These are phyloP conservation scores for Cheilosia grossa DNA, from an alignment of 2,888 invertebrate species.

Conservation along the genomic window DNA sequence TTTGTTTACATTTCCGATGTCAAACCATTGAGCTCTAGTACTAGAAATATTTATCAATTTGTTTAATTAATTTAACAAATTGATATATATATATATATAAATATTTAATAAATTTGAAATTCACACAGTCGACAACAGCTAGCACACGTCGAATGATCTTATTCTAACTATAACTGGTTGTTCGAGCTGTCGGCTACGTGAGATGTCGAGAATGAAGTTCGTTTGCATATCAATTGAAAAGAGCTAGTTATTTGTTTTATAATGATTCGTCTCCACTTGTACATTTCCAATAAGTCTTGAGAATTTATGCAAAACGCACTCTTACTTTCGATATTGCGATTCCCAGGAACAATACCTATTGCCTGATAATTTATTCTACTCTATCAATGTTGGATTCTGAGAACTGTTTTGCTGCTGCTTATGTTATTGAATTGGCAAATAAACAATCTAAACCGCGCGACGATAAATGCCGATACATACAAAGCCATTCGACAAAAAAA, in stretches of 20 bases:
- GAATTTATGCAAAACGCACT: constrained; percentile 34
- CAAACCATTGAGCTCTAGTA: not conserved
- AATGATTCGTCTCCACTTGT: not conserved
- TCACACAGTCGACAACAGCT: not conserved
- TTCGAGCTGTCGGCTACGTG: not conserved
- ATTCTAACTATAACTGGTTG: not conserved
- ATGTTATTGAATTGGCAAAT: constrained; percentile 36
- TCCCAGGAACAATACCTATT: constrained; percentile 26
- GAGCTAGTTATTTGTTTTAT: not conserved
- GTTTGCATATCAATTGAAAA: constrained; percentile 34
- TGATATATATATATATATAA: no score
- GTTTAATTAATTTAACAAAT: no score
- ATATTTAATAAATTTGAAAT: no score
- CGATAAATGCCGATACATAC: constrained; percentile 7
- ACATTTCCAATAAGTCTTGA: constrained; percentile 8
- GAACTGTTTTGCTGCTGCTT: constrained; percentile 14
- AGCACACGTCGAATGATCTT: not conserved
- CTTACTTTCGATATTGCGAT: constrained; percentile 39
- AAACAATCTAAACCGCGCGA: constrained; percentile 47
- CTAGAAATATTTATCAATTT: no score
- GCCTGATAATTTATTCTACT: constrained; percentile 46
- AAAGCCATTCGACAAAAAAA: not conserved
- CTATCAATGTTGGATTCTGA: constrained; percentile 2
- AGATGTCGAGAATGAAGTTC: not conserved
- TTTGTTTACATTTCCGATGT: not conserved